These are phyloP conservation scores for Eretmocerus hayati DNA, from an alignment of 2,888 invertebrate genomes.

Conservation along the genomic window DNA sequence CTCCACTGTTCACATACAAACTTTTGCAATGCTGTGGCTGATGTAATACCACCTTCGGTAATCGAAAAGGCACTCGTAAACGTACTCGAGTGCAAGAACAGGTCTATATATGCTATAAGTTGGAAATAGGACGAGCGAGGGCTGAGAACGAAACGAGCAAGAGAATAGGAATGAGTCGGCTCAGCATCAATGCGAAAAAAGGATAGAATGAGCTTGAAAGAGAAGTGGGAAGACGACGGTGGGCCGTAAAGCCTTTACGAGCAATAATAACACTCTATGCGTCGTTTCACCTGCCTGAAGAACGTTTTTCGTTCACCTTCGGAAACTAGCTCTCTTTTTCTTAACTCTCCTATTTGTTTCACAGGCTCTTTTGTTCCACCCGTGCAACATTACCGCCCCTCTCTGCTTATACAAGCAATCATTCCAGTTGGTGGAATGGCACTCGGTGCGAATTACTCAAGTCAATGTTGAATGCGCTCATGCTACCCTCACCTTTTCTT, in stretches of 20 bases:
- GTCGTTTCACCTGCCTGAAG: slow-evolving; percentile 12
- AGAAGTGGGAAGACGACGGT: slow-evolving; percentile 3
- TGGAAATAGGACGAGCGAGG: background rate
- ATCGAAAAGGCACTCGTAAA: slow-evolving; percentile 16
- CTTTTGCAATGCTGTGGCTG: too few species aligned
- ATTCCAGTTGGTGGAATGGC: too few species aligned
- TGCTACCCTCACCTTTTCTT: background rate
- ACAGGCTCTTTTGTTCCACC: too few species aligned
- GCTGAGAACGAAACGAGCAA: background rate
- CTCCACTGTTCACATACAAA: too few species aligned
- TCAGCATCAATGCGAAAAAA: too few species aligned
- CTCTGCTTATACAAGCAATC: too few species aligned
- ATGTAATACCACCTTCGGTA: slow-evolving; percentile 15
- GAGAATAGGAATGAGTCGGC: slow-evolving; percentile 6
- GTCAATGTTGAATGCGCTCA: slow-evolving; percentile 3
- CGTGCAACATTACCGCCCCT: too few species aligned
- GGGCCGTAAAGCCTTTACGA: slow-evolving; percentile 18
- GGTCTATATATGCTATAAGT: background rate
- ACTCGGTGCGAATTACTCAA: too few species aligned
- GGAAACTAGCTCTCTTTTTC: background rate
- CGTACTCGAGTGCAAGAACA: background rate
- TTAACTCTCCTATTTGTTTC: slow-evolving; percentile 1
- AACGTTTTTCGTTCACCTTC: background rate
- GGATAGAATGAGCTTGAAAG: background rate
- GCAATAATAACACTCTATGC: slow-evolving; percentile 14